Evolutionary conservation across 2,113 vertebrate species (phyloP), one percentile per base, ranked within the genome.

Genomic region (Ciconia maguari): DNA sequence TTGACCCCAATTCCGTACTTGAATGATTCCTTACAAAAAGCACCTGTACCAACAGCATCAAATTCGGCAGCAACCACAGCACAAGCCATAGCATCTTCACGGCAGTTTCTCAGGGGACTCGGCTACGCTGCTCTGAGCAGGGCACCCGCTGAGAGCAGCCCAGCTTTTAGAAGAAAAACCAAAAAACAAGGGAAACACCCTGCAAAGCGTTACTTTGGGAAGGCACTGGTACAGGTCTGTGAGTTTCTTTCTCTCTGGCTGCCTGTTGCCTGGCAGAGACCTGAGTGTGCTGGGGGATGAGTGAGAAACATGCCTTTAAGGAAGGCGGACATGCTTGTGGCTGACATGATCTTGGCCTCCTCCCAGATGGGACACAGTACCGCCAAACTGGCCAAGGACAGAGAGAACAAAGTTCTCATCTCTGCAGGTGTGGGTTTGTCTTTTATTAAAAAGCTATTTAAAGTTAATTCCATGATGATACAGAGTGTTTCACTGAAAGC

Each of bases 381-480:
- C 96, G 94, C 92, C 94, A 90, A 78, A 92, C 88, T 76, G 87
- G 90, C 94, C 89, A 89, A 96, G 96, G 96, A 94, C 94, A 88
- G 16, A 6, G 7, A 75, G 95, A 90, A 94, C 91, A 62, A 60
- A 95, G 91, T 69, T 78, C 16, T 82, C 49, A 36, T 69, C 72
- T 89, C 62, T n/a, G 71, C 78, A 61, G 44, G 93, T 60, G 9
- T 16, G 64, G 86, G 83, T 77, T 82, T 17, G 44, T 26, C 83
- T 27, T 77, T 85, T 32, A 79, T 83, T 93, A 82, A 69, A 20
- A 11, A 89, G 18, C 77, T 88, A 71, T 95, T 95, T 52, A 1
- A 38, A 88, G 82, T 70, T 83, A 94, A 95, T 96, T 90, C 84
- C 91, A 42, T 0, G 1, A 46, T 16, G 46, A 32, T 19, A 77